These are phyloP conservation scores for Sphaerodactylus townsendi DNA, from an alignment of 2,113 vertebrate genomes.

Conservation along the genomic window DNA sequence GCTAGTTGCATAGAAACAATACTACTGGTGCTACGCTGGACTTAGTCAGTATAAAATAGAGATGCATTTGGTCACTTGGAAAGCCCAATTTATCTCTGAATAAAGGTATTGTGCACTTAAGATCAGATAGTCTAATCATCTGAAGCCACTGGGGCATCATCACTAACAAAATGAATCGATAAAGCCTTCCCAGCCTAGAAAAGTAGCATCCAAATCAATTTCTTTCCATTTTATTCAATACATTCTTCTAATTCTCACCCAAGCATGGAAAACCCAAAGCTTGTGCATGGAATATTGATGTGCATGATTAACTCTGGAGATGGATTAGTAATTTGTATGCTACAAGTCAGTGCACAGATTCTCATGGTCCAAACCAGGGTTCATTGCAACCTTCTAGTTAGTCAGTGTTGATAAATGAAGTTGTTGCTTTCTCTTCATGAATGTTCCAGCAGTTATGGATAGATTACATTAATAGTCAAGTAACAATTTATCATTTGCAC, in stretches of 20 bases:
- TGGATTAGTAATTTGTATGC: conserved; percentile 34
- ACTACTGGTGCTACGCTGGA: too few relatives aligned
- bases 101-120: conserved; percentile 44
- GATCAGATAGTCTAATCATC: conserved; percentile 56
- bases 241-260: conserved; percentile 32
- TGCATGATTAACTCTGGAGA: conserved; percentile 30
- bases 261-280: background rate
- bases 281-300: conserved; percentile 33
- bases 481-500: too few relatives aligned
- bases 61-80: background rate
- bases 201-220: conserved; percentile 51
- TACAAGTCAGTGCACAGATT: conserved; percentile 9
- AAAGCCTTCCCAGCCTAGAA: conserved; percentile 41
- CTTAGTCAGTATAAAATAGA: background rate
- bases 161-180: conserved; percentile 55
- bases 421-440: background rate
- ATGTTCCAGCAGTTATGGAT: background rate
- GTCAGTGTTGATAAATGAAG: background rate
- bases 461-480: background rate
- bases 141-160: conserved; percentile 39
- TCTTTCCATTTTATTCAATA: conserved; percentile 34
- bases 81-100: conserved; percentile 25
- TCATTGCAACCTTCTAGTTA: background rate
- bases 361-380: rapidly evolving
- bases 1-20: background rate